Base-by-base conservation (phyloP, 2,888 invertebrate genomes). In the Trachelus iudaicus region DNA sequence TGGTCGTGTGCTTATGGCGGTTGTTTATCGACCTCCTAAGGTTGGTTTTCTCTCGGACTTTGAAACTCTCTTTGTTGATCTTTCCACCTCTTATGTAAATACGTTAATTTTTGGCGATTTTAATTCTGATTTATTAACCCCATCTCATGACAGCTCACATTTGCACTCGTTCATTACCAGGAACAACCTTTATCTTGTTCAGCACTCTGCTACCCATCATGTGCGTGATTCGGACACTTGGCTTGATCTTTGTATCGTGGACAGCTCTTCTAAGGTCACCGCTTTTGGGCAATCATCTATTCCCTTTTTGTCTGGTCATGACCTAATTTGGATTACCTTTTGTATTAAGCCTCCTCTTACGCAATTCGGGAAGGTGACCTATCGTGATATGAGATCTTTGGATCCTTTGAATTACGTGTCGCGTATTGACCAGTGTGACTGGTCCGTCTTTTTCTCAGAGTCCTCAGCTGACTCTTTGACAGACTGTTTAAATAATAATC, bases 1-100 rank as follows among this genome's bases (percentile, higher is more conserved):
- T 34, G 33, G 33, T 4, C 4, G 33, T 34, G 30, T 77, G 40
- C 69, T 77, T 11, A 23, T 75, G 34, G 40, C 75, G 12, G 69
- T 77, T 12, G 37, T 77, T 33, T 77, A 77, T 33, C 73, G 75
- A 30, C 75, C 77, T 34, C 74, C 69, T 11, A 74, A 69, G 37
- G 74, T 74, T 75, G 34, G 23, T 11, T 13, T 56, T 15, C 6
- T 74, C n/a, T 35, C 34, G 35, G 34, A 23, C 13, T 75, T 69
- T 30, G 35, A 77, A 69, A 30, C 34, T 35, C 75, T 35, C 23
- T 37, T 77, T 69, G 69, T 68, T 3, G 6, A 68, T n/a, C 31
- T 35, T 34, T 34, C 74, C 56, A 56, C 68, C 4, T 15, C 33
- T 30, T 77, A 35, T 69, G 34, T n/a, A 31, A 69, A 15, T 69